Percentiles rank a stretch among this genome's conserved stretches.
phyloP scores from a whole-genome alignment of 1,140 invertebrate species.

The Hylyphantes graminicola region DNA sequence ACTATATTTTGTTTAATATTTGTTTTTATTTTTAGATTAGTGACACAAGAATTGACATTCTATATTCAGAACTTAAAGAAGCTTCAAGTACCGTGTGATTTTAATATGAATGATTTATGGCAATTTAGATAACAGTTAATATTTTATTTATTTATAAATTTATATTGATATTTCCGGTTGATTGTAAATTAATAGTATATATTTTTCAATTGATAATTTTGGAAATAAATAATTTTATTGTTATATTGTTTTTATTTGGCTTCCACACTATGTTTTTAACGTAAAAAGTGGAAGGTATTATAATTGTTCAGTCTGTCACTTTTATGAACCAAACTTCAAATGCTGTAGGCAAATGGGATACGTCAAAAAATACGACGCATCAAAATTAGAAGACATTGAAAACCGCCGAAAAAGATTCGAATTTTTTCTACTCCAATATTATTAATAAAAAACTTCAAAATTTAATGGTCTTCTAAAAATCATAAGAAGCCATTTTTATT shows the following conservation, averaged over 20 bases:
- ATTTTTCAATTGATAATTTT: conserved; percentile 52
- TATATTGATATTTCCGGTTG: conserved; percentile 47
- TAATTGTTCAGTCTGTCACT: too few species aligned
- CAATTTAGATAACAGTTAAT: conserved; percentile 44
- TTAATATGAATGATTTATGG: conserved; percentile 63
- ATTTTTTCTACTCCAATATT: too few species aligned
- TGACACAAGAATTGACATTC: conserved; percentile 94
- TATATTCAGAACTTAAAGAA: conserved; percentile 89
- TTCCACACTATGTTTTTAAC: too few species aligned
- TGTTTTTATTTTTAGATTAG: conserved; percentile 75
- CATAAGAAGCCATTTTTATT: too few species aligned
- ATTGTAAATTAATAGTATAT: conserved; percentile 58
- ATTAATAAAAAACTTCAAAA: too few species aligned
- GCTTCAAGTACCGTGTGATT: conserved; percentile 58
- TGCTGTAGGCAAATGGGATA: too few species aligned
- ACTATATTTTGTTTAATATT: neutral
- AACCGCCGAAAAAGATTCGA: too few species aligned
- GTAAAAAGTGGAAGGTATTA: too few species aligned
- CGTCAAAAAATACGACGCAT: too few species aligned
- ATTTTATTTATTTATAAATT: conserved; percentile 56
- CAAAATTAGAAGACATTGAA: too few species aligned
- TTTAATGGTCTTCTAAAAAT: too few species aligned
- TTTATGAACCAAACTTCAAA: too few species aligned
- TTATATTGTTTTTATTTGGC: conserved; percentile 28
- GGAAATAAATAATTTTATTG: conserved; percentile 51